These are phyloP conservation scores for Parnassius glacialis DNA, from an alignment of 2,888 invertebrate species.

Conservation along the genomic window DNA sequence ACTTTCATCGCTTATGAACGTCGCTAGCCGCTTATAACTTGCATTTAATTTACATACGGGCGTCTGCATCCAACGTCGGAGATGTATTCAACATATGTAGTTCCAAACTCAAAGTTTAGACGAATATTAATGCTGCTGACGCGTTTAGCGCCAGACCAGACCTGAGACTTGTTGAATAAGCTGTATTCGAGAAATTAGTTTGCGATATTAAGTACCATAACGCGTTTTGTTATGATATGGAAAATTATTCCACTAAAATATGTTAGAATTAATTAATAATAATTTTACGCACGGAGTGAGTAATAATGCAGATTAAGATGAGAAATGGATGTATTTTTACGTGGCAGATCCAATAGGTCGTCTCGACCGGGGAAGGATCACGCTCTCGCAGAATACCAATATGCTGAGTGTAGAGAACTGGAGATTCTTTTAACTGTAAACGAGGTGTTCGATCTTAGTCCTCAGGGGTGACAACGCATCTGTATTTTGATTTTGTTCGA, in stretches of 20 bases:
- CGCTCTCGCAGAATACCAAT: too few species aligned
- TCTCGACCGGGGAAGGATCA: too few species aligned
- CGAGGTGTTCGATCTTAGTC: too few species aligned
- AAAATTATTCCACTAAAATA: background rate
- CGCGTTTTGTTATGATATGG: background rate
- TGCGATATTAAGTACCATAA: slow-evolving; percentile 3
- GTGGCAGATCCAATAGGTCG: too few species aligned
- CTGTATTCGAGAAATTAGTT: slow-evolving; percentile 16
- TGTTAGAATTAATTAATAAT: background rate
- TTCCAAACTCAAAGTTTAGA: slow-evolving; percentile 30
- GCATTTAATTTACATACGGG: slow-evolving; percentile 9
- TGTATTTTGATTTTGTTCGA: too few species aligned
- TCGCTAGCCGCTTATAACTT: background rate
- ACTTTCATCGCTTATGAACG: background rate
- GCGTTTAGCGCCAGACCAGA: slow-evolving; percentile 22
- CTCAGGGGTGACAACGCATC: too few species aligned
- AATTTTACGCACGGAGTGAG: too few species aligned
- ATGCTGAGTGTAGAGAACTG: too few species aligned
- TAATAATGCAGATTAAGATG: too few species aligned
- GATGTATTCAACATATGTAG: slow-evolving; percentile 14
- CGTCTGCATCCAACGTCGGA: slow-evolving; percentile 11
- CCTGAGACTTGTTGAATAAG: slow-evolving; percentile 9
- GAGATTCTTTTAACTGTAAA: too few species aligned
- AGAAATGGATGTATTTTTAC: too few species aligned
- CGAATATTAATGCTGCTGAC: slow-evolving; percentile 50